phyloP scores from a whole-genome alignment of 2,113 vertebrate species.

The Trichomycterus rosablanca region DNA sequence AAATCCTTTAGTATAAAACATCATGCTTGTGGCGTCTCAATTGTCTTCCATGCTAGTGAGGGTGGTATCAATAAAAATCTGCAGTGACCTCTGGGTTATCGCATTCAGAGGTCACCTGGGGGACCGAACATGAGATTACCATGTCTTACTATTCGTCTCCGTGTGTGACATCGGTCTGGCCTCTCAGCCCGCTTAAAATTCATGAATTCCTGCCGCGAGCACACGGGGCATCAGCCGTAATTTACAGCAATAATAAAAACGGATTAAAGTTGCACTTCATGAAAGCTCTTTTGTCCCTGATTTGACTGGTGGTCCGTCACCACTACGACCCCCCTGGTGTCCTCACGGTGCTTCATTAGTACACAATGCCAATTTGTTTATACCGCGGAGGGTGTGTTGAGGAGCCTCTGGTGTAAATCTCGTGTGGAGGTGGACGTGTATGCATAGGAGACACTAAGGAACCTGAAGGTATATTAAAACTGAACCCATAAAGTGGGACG shows the following conservation, averaged over 20 bases:
- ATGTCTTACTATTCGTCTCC: neutral
- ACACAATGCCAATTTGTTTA: slow-evolving; percentile 37
- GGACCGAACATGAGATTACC: slow-evolving; percentile 11
- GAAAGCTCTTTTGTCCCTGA: slow-evolving; percentile 20
- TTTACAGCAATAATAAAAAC: slow-evolving; percentile 47
- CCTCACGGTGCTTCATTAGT: slow-evolving; percentile 16
- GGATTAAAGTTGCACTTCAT: slow-evolving; percentile 42
- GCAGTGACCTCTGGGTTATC: neutral
- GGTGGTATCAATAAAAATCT: neutral
- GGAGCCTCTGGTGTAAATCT: slow-evolving; percentile 29
- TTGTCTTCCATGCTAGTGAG: neutral
- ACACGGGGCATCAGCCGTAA: slow-evolving; percentile 31
- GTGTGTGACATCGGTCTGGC: slow-evolving; percentile 3
- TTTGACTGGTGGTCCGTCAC: slow-evolving; percentile 28
- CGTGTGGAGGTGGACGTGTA: neutral
- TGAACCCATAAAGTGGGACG: too few species aligned
- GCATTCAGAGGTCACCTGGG: slow-evolving; percentile 26
- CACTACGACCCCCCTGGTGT: neutral
- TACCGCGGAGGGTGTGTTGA: slow-evolving; percentile 12
- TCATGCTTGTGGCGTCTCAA: neutral
- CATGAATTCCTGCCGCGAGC: slow-evolving; percentile 36
- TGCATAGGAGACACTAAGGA: neutral
- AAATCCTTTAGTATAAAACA: neutral
- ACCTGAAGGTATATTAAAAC: too few species aligned
- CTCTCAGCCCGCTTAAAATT: slow-evolving; percentile 40